Evolutionary conservation across 2,888 invertebrate genomes (phyloP).

Genomic region (Pyrrhia umbra): DNA sequence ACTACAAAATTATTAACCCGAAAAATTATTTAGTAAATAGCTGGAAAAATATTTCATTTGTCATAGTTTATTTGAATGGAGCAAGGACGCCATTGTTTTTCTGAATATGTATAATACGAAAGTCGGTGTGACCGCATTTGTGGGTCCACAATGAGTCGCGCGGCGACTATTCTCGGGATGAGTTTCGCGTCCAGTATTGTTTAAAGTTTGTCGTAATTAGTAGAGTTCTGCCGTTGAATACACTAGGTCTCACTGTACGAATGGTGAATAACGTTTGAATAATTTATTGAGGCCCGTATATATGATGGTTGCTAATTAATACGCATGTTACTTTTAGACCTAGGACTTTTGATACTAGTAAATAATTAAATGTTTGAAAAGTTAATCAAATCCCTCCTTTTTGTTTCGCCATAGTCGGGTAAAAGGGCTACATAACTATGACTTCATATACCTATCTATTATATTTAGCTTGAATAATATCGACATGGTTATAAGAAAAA

Average conservation of each 20-base stretch:
- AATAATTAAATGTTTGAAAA: not conserved
- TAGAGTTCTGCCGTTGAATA: conserved; percentile 86
- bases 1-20: conserved; percentile 4
- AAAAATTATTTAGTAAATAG: conserved; percentile 43
- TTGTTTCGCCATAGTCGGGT: too few species aligned
- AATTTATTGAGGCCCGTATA: conserved; percentile 54
- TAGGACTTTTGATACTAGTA: not conserved
- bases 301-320: conserved; percentile 27
- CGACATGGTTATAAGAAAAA: too few species aligned
- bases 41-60: conserved; percentile 82
- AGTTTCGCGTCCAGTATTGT: conserved; percentile 90
- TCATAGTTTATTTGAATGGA: conserved; percentile 85
- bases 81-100: conserved; percentile 86
- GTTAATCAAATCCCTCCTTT: not conserved
- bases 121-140: conserved; percentile 88
- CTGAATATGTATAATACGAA: conserved; percentile 87
- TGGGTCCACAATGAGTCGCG: conserved; percentile 85
- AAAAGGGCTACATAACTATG: too few species aligned
- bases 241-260: conserved; percentile 85
- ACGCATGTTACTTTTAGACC: not conserved
- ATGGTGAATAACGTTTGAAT: conserved; percentile 68
- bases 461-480: too few species aligned
- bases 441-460: too few species aligned
- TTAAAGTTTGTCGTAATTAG: conserved; percentile 90
- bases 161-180: conserved; percentile 86